These are phyloP conservation scores for Neolamprologus kungweensis DNA, from an alignment of 2,113 vertebrate species.

Conservation along the genomic window DNA sequence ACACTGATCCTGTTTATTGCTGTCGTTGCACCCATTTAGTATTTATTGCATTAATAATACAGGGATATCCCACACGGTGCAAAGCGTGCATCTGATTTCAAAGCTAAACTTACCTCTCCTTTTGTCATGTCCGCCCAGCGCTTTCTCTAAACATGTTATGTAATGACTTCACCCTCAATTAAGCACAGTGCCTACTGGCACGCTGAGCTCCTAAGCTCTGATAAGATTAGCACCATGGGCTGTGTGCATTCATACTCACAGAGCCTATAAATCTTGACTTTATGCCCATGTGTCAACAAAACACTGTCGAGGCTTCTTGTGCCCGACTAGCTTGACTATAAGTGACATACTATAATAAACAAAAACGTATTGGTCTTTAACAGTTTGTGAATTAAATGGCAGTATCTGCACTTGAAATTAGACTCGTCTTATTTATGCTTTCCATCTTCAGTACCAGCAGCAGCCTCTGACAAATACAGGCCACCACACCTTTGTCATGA, in stretches of 20 bases:
- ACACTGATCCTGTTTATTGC: neutral
- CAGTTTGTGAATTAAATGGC: neutral
- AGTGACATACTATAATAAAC: rapidly evolving
- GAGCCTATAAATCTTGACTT: neutral
- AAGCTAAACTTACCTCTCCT: neutral
- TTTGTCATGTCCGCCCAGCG: neutral
- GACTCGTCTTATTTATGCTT: neutral
- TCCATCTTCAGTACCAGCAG: neutral
- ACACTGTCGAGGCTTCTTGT: neutral
- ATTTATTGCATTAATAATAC: neutral
- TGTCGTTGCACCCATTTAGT: neutral
- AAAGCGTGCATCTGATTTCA: neutral
- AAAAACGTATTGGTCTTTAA: neutral
- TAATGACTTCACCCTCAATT: neutral
- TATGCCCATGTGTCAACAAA: neutral
- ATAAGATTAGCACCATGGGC: neutral
- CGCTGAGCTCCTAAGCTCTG: neutral
- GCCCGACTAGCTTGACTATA: rapidly evolving
- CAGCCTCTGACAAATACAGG: neutral
- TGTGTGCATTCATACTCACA: neutral
- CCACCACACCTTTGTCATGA: neutral
- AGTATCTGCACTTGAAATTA: neutral
- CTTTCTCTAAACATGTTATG: neutral
- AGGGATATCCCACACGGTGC: neutral
- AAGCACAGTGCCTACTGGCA: neutral